phyloP scores from a whole-genome alignment of 2,888 invertebrate genomes.

The Mythimna vitellina region DNA sequence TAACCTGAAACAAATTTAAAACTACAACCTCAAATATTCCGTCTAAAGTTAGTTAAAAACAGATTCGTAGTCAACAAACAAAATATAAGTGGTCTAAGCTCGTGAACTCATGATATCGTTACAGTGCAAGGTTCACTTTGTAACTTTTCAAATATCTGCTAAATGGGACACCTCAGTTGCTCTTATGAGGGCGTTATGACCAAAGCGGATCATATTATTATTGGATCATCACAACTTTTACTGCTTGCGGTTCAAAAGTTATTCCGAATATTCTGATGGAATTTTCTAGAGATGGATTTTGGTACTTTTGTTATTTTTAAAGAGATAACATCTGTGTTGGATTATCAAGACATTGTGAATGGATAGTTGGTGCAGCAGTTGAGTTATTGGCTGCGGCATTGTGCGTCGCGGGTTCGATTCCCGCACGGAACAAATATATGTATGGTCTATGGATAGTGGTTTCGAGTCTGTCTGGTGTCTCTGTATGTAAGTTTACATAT shows the following conservation, averaged over 20 bases:
- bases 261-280: conserved; percentile 10
- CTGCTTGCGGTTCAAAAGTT: conserved; percentile 28
- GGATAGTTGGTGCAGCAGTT: no score
- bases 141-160: conserved; percentile 86
- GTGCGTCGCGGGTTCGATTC: no score
- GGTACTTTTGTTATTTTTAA: background rate
- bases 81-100: conserved; percentile 61
- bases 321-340: background rate
- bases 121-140: conserved; percentile 71
- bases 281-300: background rate
- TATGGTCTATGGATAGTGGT: no score
- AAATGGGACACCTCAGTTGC: conserved; percentile 60
- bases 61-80: conserved; percentile 45
- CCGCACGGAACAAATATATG: no score
- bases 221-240: conserved; percentile 73
- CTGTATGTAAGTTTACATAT: no score
- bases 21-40: conserved; percentile 24
- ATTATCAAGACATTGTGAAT: background rate
- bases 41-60: conserved; percentile 56
- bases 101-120: conserved; percentile 51
- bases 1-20: conserved; percentile 24
- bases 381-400: no score
- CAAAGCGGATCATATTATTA: conserved; percentile 80
- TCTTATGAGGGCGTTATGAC: conserved; percentile 81
- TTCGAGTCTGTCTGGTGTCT: no score